Base-by-base conservation (phyloP, 2,113 vertebrate species). In the Gambusia affinis region DNA sequence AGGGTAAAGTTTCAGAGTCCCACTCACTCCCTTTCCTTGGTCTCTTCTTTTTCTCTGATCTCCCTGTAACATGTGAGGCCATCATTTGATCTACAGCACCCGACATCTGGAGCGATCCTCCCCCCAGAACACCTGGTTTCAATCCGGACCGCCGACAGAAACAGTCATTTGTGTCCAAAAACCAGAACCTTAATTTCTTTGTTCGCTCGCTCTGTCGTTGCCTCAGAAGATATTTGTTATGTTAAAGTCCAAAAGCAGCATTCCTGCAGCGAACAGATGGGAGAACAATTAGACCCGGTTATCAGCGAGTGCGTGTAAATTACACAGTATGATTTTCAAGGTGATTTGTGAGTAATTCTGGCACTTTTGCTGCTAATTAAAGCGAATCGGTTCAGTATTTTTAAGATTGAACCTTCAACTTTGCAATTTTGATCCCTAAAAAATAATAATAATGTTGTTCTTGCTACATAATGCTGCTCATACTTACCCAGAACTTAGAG, bases 101-200 rank as follows among this genome's bases (percentile, higher is more conserved):
- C 92, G 90, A 88, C 89, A 94, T 89, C 90, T 95, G 93, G 75
- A 76, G 72, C 57, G 35, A 76, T 72, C 88, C 76, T 87, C 76
- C 72, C 12, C 51, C 76, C 61, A 3, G 77, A 68, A 88, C 94
- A 96, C 93, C 93, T 95, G 96, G 83, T 92, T 95, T 90, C 87
- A 93, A 95, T 96, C 89, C 86, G 60, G 62, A 24, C 85, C 75
- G 79, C 80, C 90, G 84, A 91, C 92, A 90, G 83, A 92, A 91
- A 88, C 83, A 80, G 89, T 93, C 81, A 83, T 85, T 80, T 91
- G 81, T 88, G 91, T 91, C 76, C 71, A 33, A 79, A 81, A 91
- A 84, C 75, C 73, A 87, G 74, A 83, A 68, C 60, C 74, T 76
- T 6, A 39, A 24, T 69, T 27, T 64, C 12, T 30, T 12, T 24